Conservation (phyloP, 2,797 vertebrate species). For the Enteromius mattozi region DNA sequence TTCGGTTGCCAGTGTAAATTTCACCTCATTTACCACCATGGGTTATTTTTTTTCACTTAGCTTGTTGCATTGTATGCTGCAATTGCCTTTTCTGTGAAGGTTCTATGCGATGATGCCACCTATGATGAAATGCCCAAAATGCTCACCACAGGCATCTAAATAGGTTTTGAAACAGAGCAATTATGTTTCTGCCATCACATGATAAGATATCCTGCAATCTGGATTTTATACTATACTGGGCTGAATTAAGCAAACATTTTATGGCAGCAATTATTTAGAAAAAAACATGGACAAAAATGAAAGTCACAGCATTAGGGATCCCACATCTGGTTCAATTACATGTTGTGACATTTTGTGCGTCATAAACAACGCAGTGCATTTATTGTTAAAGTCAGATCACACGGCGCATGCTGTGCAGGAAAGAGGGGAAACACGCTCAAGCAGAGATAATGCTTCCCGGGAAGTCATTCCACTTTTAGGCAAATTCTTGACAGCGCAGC, state of each 20-base stretch:
- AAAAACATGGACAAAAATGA: neutral
- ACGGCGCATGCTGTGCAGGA: neutral
- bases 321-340: neutral
- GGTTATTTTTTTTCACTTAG: neutral
- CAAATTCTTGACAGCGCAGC: constrained; percentile 25
- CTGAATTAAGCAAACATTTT: constrained; percentile 8
- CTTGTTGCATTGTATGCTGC: neutral
- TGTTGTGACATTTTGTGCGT: constrained; percentile 21
- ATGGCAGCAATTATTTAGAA: neutral
- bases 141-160: neutral
- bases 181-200: neutral
- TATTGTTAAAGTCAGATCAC: constrained; percentile 24
- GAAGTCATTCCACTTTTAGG: constrained; percentile 47
- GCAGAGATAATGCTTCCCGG: constrained; percentile 19
- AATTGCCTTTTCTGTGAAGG: neutral
- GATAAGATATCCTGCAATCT: neutral
- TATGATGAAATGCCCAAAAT: neutral
- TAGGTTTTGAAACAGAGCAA: neutral
- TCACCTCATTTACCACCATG: neutral
- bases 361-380: constrained; percentile 21
- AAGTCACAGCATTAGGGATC: neutral
- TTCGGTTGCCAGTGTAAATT: neutral
- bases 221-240: neutral
- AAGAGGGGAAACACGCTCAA: neutral
- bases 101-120: neutral